phyloP scores from a whole-genome alignment of 2,113 vertebrate species.

The Nasalis larvatus region DNA sequence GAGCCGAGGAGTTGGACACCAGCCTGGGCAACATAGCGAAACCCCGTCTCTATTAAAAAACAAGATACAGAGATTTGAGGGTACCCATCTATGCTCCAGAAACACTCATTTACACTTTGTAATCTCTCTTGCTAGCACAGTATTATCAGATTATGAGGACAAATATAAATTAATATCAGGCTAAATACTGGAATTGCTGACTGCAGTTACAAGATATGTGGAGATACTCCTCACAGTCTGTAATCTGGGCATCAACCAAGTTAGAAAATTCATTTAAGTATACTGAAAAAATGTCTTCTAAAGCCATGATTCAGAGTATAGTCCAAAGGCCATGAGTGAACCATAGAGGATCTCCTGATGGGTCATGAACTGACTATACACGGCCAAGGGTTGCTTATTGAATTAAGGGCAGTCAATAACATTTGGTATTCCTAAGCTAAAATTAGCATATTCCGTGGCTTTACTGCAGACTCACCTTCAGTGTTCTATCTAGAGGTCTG shows the following conservation, averaged over 20 bases:
- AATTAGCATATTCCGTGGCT: neutral
- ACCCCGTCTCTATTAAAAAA: no score
- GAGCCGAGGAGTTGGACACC: no score
- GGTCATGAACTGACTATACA: neutral
- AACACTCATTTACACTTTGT: neutral
- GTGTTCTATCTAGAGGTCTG: neutral
- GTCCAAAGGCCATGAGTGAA: neutral
- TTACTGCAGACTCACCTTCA: neutral
- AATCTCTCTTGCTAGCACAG: neutral
- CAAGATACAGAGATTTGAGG: neutral
- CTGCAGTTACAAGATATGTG: neutral
- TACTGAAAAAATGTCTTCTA: neutral
- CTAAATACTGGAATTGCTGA: neutral
- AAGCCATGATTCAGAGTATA: neutral
- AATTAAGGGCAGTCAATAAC: neutral
- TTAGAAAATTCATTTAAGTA: neutral
- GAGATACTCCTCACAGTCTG: neutral
- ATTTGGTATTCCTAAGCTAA: neutral
- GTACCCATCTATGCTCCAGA: neutral
- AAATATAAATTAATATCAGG: neutral
- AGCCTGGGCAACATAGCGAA: no score
- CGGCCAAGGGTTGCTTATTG: neutral
- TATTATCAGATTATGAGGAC: neutral
- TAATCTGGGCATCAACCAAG: neutral
- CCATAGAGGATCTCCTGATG: neutral